Evolutionary conservation across 2,113 vertebrate genomes (phyloP), one percentile per base, ranked within the genome.

Genomic region (Sclerurus mexicanus): DNA sequence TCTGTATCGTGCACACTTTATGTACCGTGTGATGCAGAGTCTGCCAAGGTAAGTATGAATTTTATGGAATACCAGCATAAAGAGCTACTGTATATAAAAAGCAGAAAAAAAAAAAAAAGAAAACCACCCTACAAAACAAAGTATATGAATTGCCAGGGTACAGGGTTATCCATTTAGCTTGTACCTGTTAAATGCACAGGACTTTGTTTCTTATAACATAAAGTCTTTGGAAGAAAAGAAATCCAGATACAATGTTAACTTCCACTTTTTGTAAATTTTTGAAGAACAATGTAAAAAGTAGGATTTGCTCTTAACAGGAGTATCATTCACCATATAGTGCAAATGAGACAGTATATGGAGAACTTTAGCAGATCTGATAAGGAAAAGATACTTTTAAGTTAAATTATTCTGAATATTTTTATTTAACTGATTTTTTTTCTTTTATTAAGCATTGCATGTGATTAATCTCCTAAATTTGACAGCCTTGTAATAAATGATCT

Each of bases 21-120:
- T 97, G 98, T 95, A 98, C 97, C 97, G 94, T 98, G 98, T 98
- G 98, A 97, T 98, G 98, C 98, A 98, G 98, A 97, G 98, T 96
- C 98, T 97, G 97, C 97, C 90, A 93, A 96, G 98, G 98, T 98
- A 98, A 98, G 98, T 98, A 98, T 97, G 68, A 96, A 95, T 98
- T 98, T 98, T 97, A 96, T 98, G 97, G 95, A 97, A 95, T 98
- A 97, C 77, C 83, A 93, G 96, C 97, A 93, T 95, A 81, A 94
- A 96, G 92, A 96, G 87, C 80, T 95, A 74, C 85, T 94, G 5
- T 79, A 22, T 56, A 67, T 90, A 82, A 92, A 90, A 96, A 67
- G 68, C 69, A 93, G 79, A 39, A 9, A 5, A 56, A 64, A 83
- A 64, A 83, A 40, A 13, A 40, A 58, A 55, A 81, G 20, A 52